Evolutionary conservation across 2,888 invertebrate genomes (phyloP).

Genomic region (Agonopterix alstromeriana): DNA sequence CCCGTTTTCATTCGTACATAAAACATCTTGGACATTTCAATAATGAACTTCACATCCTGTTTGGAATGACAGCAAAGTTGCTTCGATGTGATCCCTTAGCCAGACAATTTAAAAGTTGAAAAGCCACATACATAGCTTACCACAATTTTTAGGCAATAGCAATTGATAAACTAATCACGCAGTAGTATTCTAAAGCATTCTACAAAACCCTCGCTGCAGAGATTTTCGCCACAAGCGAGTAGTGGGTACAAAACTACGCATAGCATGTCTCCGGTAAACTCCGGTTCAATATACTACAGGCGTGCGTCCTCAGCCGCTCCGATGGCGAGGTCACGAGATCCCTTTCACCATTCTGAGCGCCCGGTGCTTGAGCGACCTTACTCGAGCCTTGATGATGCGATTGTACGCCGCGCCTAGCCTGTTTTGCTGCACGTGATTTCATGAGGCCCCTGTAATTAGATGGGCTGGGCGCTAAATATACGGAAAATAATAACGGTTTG

Average conservation of each 20-base stretch:
- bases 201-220: neutral
- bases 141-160: too few relatives aligned
- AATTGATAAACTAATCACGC: too few relatives aligned
- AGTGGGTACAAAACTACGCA: slow-evolving; percentile 6
- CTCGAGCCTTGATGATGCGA: slow-evolving; percentile 53
- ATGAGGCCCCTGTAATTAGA: neutral
- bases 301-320: slow-evolving; percentile 23
- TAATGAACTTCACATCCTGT: too few relatives aligned
- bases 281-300: slow-evolving; percentile 11
- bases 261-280: slow-evolving; percentile 1
- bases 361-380: slow-evolving; percentile 54
- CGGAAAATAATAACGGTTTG: too few relatives aligned
- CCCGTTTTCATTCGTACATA: too few relatives aligned
- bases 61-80: too few relatives aligned
- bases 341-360: slow-evolving; percentile 66
- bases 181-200: too few relatives aligned
- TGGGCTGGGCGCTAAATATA: neutral
- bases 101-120: too few relatives aligned
- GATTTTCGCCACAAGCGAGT: neutral
- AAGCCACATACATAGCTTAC: too few relatives aligned
- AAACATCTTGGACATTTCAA: too few relatives aligned
- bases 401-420: slow-evolving; percentile 10
- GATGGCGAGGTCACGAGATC: slow-evolving; percentile 60
- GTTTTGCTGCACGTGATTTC: neutral
- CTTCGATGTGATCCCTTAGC: too few relatives aligned